These are phyloP conservation scores for Oscheius sp. DNA, from an alignment of 1,140 invertebrate genomes.

Conservation along the genomic window DNA sequence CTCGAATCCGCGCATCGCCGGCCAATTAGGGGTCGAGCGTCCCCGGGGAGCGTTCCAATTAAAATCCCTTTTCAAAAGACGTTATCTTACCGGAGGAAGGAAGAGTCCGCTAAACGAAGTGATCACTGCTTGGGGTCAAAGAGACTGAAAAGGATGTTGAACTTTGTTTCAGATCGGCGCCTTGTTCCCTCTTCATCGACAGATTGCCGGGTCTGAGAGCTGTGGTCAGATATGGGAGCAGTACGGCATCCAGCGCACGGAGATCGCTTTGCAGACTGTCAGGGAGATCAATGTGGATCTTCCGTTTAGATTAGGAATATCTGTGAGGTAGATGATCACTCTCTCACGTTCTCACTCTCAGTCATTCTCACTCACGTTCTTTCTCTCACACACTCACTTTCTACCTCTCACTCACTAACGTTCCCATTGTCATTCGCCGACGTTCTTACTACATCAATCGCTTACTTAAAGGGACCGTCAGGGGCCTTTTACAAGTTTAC, in stretches of 20 bases:
- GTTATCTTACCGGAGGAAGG: too few relatives aligned
- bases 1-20: neutral
- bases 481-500: too few relatives aligned
- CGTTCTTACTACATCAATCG: too few relatives aligned
- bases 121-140: neutral
- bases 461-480: too few relatives aligned
- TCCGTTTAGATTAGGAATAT: conserved; percentile 72
- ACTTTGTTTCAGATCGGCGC: conserved; percentile 67
- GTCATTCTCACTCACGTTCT: neutral
- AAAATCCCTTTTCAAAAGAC: neutral
- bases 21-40: neutral
- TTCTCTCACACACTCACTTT: too few relatives aligned
- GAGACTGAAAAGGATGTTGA: too few relatives aligned
- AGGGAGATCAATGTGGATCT: conserved; percentile 66
- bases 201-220: conserved; percentile 67
- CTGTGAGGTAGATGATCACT: conserved; percentile 64
- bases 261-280: conserved; percentile 70
- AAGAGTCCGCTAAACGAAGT: neutral
- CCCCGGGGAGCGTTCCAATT: neutral
- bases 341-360: too few relatives aligned
- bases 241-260: conserved; percentile 77
- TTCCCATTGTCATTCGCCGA: too few relatives aligned
- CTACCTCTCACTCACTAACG: too few relatives aligned
- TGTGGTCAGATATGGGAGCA: conserved; percentile 69
- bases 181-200: conserved; percentile 73